phyloP scores from a whole-genome alignment of 2,888 invertebrate genomes.

The Leucophenga montana region DNA sequence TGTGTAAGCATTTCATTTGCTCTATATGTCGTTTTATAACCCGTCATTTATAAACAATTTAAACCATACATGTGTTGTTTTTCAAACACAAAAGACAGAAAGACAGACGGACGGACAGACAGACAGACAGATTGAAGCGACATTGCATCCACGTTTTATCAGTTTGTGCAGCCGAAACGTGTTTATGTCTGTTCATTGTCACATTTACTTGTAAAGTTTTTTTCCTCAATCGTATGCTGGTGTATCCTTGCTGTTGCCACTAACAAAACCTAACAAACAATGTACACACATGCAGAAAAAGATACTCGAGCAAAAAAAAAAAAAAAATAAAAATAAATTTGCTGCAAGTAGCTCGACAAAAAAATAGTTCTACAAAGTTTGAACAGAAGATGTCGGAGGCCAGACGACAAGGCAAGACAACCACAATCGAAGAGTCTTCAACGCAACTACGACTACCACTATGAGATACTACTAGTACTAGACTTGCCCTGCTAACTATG shows the following conservation, averaged over 20 bases:
- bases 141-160: constrained; percentile 40
- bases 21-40: not conserved
- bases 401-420: constrained; percentile 11
- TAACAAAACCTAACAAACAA: constrained; percentile 2
- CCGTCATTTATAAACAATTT: constrained; percentile 54
- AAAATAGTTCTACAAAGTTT: not conserved
- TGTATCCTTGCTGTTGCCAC: constrained; percentile 5
- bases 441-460: not conserved
- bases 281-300: not conserved
- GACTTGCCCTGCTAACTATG: constrained; percentile 3
- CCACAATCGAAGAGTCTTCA: constrained; percentile 24
- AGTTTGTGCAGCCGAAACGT: constrained; percentile 56
- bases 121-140: constrained; percentile 22
- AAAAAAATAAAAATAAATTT: constrained; percentile 6
- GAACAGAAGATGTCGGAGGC: not conserved
- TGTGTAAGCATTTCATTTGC: too few species aligned
- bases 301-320: not conserved
- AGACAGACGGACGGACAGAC: not conserved
- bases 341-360: not conserved
- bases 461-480: too few species aligned
- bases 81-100: constrained; percentile 50
- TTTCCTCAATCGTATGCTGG: not conserved
- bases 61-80: constrained; percentile 58
- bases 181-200: constrained; percentile 65
- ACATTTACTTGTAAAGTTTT: constrained; percentile 59